Evolutionary conservation across 1,140 invertebrate species (phyloP).

Genomic region (Lordiphosa mommai): DNA sequence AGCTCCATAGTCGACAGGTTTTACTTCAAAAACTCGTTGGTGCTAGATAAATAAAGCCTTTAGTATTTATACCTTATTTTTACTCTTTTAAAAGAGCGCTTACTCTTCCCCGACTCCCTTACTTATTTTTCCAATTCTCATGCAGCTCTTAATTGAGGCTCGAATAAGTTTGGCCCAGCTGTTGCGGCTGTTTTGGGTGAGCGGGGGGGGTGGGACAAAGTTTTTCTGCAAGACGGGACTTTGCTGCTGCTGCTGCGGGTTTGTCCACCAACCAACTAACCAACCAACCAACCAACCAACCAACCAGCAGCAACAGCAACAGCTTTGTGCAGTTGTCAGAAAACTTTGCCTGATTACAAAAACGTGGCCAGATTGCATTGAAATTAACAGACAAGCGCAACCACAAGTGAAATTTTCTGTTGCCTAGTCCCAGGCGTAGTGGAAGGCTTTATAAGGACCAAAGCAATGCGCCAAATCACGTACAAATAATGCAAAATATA

Average conservation of each 20-base stretch:
- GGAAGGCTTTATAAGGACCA: not conserved
- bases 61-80: conserved; percentile 2
- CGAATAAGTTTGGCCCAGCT: conserved; percentile 55
- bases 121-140: conserved; percentile 2
- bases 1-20: too few species aligned
- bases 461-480: conserved; percentile 41
- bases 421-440: conserved; percentile 41
- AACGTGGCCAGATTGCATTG: conserved; percentile 66
- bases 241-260: conserved; percentile 45
- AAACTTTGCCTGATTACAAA: conserved; percentile 74
- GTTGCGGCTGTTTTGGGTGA: conserved; percentile 43
- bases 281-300: conserved; percentile 21
- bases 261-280: conserved; percentile 44
- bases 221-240: conserved; percentile 57
- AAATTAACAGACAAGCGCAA: conserved; percentile 68
- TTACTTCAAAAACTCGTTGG: too few species aligned
- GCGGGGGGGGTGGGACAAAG: conserved; percentile 32
- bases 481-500: conserved; percentile 41
- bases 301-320: conserved; percentile 22
- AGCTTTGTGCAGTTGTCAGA: conserved; percentile 65
- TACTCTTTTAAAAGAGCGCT: conserved; percentile 4
- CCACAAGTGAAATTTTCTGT: conserved; percentile 69
- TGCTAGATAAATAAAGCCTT: too few species aligned
- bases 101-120: not conserved
- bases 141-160: conserved; percentile 26